A percentile compares a stretch with the other conserved stretches of the same genome.
Evolutionary conservation across 2,888 invertebrate species (phyloP).

Genomic region (Lepidonotus clava): DNA sequence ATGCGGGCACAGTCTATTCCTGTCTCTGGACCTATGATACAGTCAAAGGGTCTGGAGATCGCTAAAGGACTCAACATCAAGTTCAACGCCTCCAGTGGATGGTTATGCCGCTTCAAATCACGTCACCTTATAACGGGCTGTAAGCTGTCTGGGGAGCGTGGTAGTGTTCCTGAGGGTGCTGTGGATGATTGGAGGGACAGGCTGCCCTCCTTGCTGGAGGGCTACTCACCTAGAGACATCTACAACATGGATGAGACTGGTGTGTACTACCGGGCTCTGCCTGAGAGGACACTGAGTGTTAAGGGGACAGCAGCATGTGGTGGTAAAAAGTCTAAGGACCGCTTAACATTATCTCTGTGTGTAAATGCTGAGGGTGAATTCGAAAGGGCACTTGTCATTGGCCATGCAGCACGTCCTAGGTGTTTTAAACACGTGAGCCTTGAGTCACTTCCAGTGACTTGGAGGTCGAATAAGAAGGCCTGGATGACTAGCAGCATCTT

Average conservation of each 20-base stretch:
- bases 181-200: conserved; percentile 58
- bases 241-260: conserved; percentile 35
- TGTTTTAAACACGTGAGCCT: conserved; percentile 12
- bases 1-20: not conserved
- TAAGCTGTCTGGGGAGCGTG: conserved; percentile 61
- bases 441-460: not conserved
- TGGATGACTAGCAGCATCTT: conserved; percentile 38
- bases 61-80: conserved; percentile 5
- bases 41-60: conserved; percentile 21
- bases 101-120: conserved; percentile 63
- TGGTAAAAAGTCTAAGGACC: conserved; percentile 17
- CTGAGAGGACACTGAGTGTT: not conserved
- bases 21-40: not conserved
- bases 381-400: not conserved
- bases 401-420: not conserved
- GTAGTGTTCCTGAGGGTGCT: conserved; percentile 57
- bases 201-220: not conserved
- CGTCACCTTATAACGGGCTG: conserved; percentile 63
- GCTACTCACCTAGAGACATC: not conserved
- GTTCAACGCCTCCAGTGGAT: conserved; percentile 68
- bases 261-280: not conserved
- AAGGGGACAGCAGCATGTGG: not conserved
- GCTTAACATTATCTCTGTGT: not conserved
- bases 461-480: not conserved
- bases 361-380: not conserved